Percentiles rank a stretch among this genome's conserved stretches.
Evolutionary conservation across 2,113 vertebrate species (phyloP).

Genomic region (Syngnathus typhle): DNA sequence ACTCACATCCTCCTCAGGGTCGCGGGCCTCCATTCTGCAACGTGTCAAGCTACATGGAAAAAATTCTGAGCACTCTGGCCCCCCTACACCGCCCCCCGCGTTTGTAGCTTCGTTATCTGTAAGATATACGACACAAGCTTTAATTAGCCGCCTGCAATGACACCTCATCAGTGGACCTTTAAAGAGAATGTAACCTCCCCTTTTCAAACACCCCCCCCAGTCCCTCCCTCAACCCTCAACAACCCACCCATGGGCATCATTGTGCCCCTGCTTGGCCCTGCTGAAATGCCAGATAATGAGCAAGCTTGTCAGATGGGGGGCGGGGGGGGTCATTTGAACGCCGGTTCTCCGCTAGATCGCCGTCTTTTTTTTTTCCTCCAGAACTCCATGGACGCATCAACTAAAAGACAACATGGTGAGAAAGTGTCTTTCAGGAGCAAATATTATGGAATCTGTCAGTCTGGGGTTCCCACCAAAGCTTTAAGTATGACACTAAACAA

Average conservation of each 20-base stretch:
- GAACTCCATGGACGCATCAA: not conserved
- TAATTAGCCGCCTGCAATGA: conserved; percentile 63
- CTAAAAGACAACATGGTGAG: not conserved
- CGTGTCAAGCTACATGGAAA: conserved; percentile 1
- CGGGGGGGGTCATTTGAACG: not conserved
- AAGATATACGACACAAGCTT: conserved; percentile 70
- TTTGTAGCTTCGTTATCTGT: conserved; percentile 53
- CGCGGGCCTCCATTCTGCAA: not conserved
- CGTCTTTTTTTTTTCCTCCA: not conserved
- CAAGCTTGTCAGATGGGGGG: conserved; percentile 50
- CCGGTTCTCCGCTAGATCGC: not conserved
- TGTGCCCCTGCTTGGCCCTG: conserved; percentile 55
- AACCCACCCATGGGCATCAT: conserved; percentile 29
- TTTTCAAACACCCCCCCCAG: conserved; percentile 28
- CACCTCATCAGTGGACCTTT: conserved; percentile 69
- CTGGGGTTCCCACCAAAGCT: not conserved
- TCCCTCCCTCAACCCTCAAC: conserved; percentile 20
- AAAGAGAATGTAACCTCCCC: conserved; percentile 54
- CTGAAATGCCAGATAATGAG: conserved; percentile 66
- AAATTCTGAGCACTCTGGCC: not conserved
- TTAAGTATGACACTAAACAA: not conserved
- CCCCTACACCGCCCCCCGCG: not conserved
- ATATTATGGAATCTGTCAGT: not conserved
- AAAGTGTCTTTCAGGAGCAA: not conserved
- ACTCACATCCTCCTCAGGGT: conserved; percentile 10